A percentile compares a stretch with the other conserved stretches of the same genome.
These are phyloP conservation scores for Diuraphis noxia DNA, from an alignment of 1,140 invertebrate species.

Conservation along the genomic window DNA sequence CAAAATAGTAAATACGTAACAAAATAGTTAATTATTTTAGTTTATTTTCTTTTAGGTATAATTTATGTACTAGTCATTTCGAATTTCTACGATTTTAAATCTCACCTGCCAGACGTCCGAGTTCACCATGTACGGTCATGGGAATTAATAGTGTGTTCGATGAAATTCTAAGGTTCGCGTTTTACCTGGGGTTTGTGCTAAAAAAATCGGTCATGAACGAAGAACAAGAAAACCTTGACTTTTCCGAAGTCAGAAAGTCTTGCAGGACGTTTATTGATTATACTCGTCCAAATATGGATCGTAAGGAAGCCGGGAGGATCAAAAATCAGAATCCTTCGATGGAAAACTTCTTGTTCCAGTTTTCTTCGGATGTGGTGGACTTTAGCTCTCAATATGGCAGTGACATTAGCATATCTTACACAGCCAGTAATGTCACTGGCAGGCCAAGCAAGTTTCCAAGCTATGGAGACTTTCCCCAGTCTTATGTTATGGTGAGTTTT, in stretches of 20 bases:
- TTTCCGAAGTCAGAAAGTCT: background rate
- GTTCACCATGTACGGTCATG: background rate
- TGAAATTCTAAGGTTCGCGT: background rate
- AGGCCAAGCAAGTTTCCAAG: conserved; percentile 80
- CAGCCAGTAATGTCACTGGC: conserved; percentile 81
- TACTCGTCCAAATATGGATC: background rate
- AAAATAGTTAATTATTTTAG: background rate
- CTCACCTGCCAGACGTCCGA: background rate
- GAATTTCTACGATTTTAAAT: background rate
- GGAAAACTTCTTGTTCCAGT: conserved; percentile 61
- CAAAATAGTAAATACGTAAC: background rate
- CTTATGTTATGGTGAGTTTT: conserved; percentile 79
- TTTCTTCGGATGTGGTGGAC: conserved; percentile 71
- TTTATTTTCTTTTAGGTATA: background rate
- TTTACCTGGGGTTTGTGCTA: no score
- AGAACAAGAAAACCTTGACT: conserved; percentile 14
- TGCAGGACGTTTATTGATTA: conserved; percentile 32
- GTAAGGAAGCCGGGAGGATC: background rate
- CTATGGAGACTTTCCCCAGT: conserved; percentile 87
- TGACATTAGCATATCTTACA: conserved; percentile 84
- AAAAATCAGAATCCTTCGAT: background rate
- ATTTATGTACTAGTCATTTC: background rate
- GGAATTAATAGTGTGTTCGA: background rate
- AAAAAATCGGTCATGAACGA: background rate
- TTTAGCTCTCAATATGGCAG: conserved; percentile 90